phyloP scores from a whole-genome alignment of 2,888 invertebrate genomes.

The Thereva unica region DNA sequence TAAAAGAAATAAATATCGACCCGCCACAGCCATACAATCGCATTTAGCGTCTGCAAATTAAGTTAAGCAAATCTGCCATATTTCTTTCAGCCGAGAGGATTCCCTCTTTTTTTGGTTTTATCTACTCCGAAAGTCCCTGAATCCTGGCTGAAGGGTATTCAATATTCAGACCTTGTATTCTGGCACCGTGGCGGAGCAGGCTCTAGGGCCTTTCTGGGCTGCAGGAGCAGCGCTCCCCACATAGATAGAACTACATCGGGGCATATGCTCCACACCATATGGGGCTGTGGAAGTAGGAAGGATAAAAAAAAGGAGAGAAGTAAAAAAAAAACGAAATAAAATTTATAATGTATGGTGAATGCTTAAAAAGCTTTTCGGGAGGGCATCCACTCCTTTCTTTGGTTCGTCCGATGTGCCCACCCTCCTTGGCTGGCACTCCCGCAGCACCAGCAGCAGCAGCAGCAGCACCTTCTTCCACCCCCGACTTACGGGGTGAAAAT shows the following conservation, averaged over 20 bases:
- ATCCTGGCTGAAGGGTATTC: constrained; percentile 35
- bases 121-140: constrained; percentile 28
- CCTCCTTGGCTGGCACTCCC: constrained; percentile 1
- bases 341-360: constrained; percentile 47
- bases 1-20: constrained; percentile 43
- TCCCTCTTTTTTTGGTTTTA: constrained; percentile 33
- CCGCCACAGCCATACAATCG: constrained; percentile 42
- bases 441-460: neutral
- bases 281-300: constrained; percentile 28
- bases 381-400: constrained; percentile 39
- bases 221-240: neutral
- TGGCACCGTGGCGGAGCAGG: constrained; percentile 13
- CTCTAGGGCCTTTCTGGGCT: constrained; percentile 21
- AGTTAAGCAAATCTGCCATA: constrained; percentile 45
- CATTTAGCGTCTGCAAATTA: constrained; percentile 45
- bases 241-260: constrained; percentile 6
- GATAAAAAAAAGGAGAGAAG: constrained; percentile 18
- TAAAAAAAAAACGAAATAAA: constrained; percentile 43
- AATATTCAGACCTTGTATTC: constrained; percentile 39
- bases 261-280: constrained; percentile 33
- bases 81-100: constrained; percentile 34
- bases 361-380: constrained; percentile 45
- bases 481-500: constrained; percentile 36
- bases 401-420: constrained; percentile 19
- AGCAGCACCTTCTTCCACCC: constrained; percentile 37